phyloP scores from a whole-genome alignment of 2,888 invertebrate genomes.

The Diarsia dahlii region DNA sequence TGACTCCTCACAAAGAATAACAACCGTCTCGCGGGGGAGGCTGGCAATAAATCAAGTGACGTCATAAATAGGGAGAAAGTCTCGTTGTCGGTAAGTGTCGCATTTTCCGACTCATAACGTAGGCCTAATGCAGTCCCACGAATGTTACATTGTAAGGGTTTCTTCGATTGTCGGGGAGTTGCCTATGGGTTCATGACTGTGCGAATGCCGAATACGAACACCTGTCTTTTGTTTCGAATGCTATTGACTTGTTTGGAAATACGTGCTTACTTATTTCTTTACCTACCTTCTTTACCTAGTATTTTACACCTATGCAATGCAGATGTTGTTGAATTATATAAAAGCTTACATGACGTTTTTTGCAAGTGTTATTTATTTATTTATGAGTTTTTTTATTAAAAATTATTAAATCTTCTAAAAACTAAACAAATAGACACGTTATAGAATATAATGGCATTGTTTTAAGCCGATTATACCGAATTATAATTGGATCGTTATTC shows the following conservation, averaged over 20 bases:
- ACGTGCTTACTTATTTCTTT: not conserved
- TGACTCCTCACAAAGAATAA: slow-evolving; percentile 76
- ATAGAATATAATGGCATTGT: too few relatives aligned
- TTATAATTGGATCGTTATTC: too few relatives aligned
- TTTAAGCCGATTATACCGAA: too few relatives aligned
- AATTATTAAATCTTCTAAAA: too few relatives aligned
- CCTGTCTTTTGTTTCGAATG: slow-evolving; percentile 62
- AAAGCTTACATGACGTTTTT: too few relatives aligned
- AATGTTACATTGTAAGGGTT: slow-evolving; percentile 56
- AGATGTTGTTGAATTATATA: too few relatives aligned
- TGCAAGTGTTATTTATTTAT: too few relatives aligned
- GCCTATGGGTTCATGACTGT: slow-evolving; percentile 46
- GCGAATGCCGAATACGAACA: slow-evolving; percentile 19
- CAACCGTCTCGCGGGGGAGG: slow-evolving; percentile 72
- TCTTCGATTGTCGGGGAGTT: slow-evolving; percentile 60
- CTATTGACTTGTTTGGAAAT: not conserved
- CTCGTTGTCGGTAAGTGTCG: slow-evolving; percentile 75
- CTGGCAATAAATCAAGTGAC: slow-evolving; percentile 76
- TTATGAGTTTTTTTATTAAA: too few relatives aligned
- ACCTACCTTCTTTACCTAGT: too few relatives aligned
- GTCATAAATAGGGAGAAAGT: slow-evolving; percentile 77
- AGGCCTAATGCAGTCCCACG: slow-evolving; percentile 68
- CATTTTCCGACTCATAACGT: slow-evolving; percentile 79
- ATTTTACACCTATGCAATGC: too few relatives aligned
- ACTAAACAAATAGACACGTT: too few relatives aligned